Conservation (phyloP, 37 sponge, comb jelly and placozoan species). For the Tethya wilhelma region DNA sequence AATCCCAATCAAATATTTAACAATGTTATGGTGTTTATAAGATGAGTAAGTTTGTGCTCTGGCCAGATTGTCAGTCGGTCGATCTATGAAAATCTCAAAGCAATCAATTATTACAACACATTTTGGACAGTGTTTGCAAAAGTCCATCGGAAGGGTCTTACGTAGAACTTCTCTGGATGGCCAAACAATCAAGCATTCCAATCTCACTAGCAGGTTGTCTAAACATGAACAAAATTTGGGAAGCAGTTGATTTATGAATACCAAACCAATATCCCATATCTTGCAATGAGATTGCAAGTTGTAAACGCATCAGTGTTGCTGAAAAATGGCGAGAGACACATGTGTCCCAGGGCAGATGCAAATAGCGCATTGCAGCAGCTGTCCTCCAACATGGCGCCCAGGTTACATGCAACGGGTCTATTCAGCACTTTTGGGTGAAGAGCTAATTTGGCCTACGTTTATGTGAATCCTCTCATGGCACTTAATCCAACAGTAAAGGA, state of each 20-base stretch:
- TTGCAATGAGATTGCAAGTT: neutral
- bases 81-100: slow-evolving; percentile 58
- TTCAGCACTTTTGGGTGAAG: no score
- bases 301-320: slow-evolving; percentile 41
- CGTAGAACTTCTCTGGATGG: slow-evolving; percentile 47
- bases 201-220: slow-evolving; percentile 6
- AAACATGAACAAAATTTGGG: slow-evolving; percentile 9
- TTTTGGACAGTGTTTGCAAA: slow-evolving; percentile 38
- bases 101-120: slow-evolving; percentile 52
- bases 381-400: no score
- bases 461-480: no score
- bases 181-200: slow-evolving; percentile 55
- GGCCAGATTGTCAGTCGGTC: slow-evolving; percentile 48
- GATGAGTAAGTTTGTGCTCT: slow-evolving; percentile 52
- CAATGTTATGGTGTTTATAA: slow-evolving; percentile 58
- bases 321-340: no score
- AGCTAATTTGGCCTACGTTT: no score
- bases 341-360: no score
- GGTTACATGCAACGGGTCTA: no score
- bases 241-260: slow-evolving; percentile 32
- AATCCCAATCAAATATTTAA: slow-evolving; percentile 53
- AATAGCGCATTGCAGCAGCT: no score
- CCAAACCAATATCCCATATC: slow-evolving; percentile 57
- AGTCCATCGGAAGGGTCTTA: slow-evolving; percentile 47
- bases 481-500: no score